Conservation (phyloP, 35 echinoderm and acorn worm genomes). For the Lytechinus pictus region DNA sequence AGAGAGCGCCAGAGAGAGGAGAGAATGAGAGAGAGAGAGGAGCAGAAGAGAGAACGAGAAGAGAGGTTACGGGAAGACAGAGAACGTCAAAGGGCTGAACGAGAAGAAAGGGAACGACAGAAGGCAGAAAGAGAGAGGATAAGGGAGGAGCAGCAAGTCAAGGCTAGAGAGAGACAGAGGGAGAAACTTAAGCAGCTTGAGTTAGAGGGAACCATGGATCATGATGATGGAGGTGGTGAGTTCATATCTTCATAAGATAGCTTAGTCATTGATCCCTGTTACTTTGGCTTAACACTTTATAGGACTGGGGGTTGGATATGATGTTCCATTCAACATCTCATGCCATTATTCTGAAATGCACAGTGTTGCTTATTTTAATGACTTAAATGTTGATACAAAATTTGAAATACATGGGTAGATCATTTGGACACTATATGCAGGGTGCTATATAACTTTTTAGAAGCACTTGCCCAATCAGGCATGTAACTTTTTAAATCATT, state of each 20-base stretch:
- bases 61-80: conserved; percentile 38
- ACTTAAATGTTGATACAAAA: too few relatives aligned
- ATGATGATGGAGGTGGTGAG: conserved; percentile 45
- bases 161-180: conserved; percentile 61
- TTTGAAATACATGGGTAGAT: too few relatives aligned
- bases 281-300: too few relatives aligned
- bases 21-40: conserved; percentile 53
- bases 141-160: conserved; percentile 65
- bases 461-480: too few relatives aligned
- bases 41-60: conserved; percentile 33
- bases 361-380: too few relatives aligned
- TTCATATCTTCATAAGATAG: background rate
- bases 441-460: too few relatives aligned
- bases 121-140: conserved; percentile 39
- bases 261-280: too few relatives aligned
- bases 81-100: conserved; percentile 43
- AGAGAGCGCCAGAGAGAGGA: conserved; percentile 56
- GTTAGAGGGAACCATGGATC: conserved; percentile 53
- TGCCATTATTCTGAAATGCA: too few relatives aligned
- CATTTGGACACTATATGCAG: too few relatives aligned
- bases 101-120: conserved; percentile 7
- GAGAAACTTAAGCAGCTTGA: conserved; percentile 68
- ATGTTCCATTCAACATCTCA: too few relatives aligned
- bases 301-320: too few relatives aligned
- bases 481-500: too few relatives aligned